Percentiles rank a stretch among this genome's conserved stretches.
Conservation (phyloP, 2,113 vertebrate genomes). For the Petaurus breviceps region DNA sequence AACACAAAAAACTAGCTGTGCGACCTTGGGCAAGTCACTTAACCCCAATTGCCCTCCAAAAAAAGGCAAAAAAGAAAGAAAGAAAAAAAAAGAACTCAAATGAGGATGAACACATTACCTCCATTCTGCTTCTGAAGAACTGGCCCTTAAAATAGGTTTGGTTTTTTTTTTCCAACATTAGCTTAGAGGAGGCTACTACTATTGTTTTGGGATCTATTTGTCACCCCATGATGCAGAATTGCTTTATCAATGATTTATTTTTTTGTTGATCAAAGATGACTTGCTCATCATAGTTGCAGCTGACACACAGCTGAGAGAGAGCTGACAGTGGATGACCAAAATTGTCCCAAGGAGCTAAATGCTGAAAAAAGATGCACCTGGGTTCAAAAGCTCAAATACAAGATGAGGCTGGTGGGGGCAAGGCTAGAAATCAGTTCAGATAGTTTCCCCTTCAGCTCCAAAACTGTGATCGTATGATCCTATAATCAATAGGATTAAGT, state of each 20-base stretch:
- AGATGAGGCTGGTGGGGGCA: background rate
- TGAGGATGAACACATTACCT: background rate
- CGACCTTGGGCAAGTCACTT: no score
- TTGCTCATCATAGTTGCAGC: background rate
- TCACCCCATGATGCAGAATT: background rate
- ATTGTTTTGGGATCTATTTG: background rate
- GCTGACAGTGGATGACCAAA: background rate
- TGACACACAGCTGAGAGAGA: background rate
- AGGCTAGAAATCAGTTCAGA: background rate
- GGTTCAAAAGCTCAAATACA: background rate
- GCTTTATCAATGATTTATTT: background rate
- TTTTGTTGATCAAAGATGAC: background rate
- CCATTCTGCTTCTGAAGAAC: background rate
- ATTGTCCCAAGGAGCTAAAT: background rate
- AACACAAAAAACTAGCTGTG: no score
- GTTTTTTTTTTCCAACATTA: background rate
- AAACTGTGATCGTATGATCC: background rate
- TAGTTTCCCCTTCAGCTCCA: background rate
- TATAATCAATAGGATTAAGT: background rate
- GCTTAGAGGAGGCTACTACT: background rate
- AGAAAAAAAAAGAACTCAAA: background rate
- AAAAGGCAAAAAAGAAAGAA: no score
- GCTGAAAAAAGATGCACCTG: background rate
- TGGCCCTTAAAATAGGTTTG: background rate
- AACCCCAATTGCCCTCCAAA: no score